These are phyloP conservation scores for Drosophila antonietae DNA, from an alignment of 2,888 invertebrate genomes.

Conservation along the genomic window DNA sequence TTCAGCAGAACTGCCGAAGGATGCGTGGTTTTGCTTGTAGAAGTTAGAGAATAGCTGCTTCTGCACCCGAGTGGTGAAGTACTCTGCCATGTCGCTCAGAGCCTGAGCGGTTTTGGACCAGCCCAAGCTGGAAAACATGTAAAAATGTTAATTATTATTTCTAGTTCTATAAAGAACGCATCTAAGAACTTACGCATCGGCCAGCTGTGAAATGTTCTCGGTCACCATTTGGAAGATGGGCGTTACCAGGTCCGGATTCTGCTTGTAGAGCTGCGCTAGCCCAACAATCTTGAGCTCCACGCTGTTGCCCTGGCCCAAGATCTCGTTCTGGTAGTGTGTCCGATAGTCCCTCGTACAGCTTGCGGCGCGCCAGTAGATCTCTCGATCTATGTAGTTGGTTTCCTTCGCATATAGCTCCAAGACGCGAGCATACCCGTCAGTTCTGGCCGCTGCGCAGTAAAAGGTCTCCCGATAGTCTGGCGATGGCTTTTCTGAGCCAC, in stretches of 20 bases:
- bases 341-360: conserved; percentile 88
- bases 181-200: conserved; percentile 63
- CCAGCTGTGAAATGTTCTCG: conserved; percentile 48
- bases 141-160: background rate
- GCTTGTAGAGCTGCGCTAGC: conserved; percentile 85
- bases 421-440: conserved; percentile 23
- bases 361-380: conserved; percentile 87
- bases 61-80: conserved; percentile 75
- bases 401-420: conserved; percentile 85
- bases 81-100: conserved; percentile 63
- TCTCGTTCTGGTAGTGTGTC: conserved; percentile 85
- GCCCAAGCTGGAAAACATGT: conserved; percentile 54
- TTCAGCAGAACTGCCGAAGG: conserved; percentile 58
- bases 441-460: conserved; percentile 60
- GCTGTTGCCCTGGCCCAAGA: conserved; percentile 73
- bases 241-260: conserved; percentile 84
- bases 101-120: conserved; percentile 55
- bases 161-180: background rate
- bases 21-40: conserved; percentile 39
- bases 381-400: conserved; percentile 88
- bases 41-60: conserved; percentile 56
- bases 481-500: conserved; percentile 23
- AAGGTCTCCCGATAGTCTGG: conserved; percentile 66
- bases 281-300: conserved; percentile 57
- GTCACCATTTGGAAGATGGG: conserved; percentile 67